phyloP scores from a whole-genome alignment of 1,140 invertebrate species.

The Temnothorax longispinosus region DNA sequence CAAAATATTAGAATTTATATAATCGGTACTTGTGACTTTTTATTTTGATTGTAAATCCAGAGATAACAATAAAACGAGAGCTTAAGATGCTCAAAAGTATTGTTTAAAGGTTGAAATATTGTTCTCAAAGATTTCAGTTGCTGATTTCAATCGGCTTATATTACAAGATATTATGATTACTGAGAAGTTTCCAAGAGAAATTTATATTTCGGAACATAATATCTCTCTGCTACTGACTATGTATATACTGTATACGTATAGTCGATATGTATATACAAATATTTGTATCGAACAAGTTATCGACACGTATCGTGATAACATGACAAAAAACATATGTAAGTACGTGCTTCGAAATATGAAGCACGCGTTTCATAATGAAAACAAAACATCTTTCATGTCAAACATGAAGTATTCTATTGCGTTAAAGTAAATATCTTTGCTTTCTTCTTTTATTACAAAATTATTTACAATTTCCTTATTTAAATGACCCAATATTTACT shows the following conservation, averaged over 20 bases:
- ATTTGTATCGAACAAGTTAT: neutral
- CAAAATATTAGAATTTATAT: neutral
- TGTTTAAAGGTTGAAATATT: neutral
- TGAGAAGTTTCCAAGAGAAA: neutral
- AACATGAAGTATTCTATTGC: neutral
- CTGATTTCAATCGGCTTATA: neutral
- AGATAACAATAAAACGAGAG: neutral
- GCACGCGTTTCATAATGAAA: neutral
- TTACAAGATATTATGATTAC: neutral
- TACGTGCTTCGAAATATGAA: neutral
- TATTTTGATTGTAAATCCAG: neutral
- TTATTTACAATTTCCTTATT: neutral
- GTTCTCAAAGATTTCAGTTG: neutral
- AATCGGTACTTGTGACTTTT: neutral
- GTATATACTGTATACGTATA: too few species aligned
- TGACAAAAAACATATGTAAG: slow-evolving; percentile 14
- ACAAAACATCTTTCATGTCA: neutral
- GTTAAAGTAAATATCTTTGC: neutral
- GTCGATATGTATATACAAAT: neutral
- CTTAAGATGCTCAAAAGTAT: neutral
- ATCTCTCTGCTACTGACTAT: neutral
- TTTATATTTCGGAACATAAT: neutral
- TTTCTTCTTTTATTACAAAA: neutral
- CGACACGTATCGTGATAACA: neutral
- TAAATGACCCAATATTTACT: neutral